Base-by-base conservation (phyloP, 37 sponge, comb jelly and placozoan genomes). In the Chondrosia reniformis region DNA sequence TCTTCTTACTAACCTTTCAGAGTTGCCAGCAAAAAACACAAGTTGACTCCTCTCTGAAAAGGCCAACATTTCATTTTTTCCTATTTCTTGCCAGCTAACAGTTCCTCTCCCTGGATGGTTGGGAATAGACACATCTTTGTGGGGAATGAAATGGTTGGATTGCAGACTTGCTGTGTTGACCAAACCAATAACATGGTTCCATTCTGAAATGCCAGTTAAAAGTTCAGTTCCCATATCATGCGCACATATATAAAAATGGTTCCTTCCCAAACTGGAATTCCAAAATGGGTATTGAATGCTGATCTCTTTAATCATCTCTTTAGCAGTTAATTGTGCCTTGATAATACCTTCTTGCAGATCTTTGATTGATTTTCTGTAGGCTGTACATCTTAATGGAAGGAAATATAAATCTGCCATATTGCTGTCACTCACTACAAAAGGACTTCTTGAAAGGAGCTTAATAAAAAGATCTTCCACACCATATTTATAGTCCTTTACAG, bases 391-490 rank as follows among this genome's bases (percentile, higher is more conserved):
- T 8, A 88, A 42, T 0, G 92, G 92, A 12, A 91, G 13, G 66
- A 91, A 87, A 72, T 72, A 91, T 62, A 87, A 80, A 10, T 79
- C 66, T 0, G 92, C 92, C 33, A 80, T n/a, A 1, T 42, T 4
- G 3, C 82, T 78, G 34, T 87, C 79, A 81, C 21, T 2, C 32
- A 62, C 25, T 30, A 77, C 61, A 34, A 58, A 77, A 28, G 9
- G 32, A 33, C 77, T 77, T 33, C 33, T 28, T 2, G 55, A 32
- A 37, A 91, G 77, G 9, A 91, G 65, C 46, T 55, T 33, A 27
- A 91, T 87, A 76, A 91, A 91, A 13, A 91, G 64, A 22, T 84
- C 54, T 57, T 91, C 92, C 39, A 91, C 92, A 57, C 92, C 92
- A 77, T 91, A 87, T 45, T 91, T 91, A 78, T 91, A 91, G 78